Evolutionary conservation across 2,888 invertebrate species (phyloP), one percentile per base, ranked within the genome.

Genomic region (Carabus problematicus): DNA sequence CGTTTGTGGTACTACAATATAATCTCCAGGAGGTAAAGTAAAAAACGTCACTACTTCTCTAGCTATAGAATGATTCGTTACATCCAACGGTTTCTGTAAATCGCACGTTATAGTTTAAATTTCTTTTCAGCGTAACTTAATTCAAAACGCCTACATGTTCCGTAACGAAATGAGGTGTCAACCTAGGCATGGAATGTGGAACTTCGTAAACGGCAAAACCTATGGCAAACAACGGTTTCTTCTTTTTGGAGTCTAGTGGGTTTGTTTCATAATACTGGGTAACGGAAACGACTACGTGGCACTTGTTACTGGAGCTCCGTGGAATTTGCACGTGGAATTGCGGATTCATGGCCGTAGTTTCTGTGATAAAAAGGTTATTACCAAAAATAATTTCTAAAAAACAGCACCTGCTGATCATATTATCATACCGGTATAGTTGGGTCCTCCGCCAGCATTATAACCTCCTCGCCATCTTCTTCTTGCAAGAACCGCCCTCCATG

Each of bases 151-250:
- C 75, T 77, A 86, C 86, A 77, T 87, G 86, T 76, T 88, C 87
- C 6, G 84, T 78, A 8, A 88, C 86, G 77, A 87, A 88, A 75
- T 86, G 85, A 11, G 86, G 84, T 4, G 87, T 87, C 52, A 88
- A 80, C 72, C 89, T 79, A 29, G 85, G 83, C 83, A 86, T 85
- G 29, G 85, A 86, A 71, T 86, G 84, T 59, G 88, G 88, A 74
- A 89, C 85, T 83, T 89, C 89, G 78, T 90, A 91, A 64, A 91
- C 88, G 52, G 89, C 89, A 79, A 90, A 90, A 19, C 90, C 90
- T 73, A 91, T 87, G 71, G 88, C 87, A 76, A 84, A 86, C 70
- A 88, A 82, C 9, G 83, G 81, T 74, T 83, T 83, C 72, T 82
- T 84, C 76, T 83, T 83, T 74, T 83, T 84, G 7, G 78, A 76